These are phyloP conservation scores for Acomys russatus DNA, from an alignment of 2,797 vertebrate species.

Conservation along the genomic window DNA sequence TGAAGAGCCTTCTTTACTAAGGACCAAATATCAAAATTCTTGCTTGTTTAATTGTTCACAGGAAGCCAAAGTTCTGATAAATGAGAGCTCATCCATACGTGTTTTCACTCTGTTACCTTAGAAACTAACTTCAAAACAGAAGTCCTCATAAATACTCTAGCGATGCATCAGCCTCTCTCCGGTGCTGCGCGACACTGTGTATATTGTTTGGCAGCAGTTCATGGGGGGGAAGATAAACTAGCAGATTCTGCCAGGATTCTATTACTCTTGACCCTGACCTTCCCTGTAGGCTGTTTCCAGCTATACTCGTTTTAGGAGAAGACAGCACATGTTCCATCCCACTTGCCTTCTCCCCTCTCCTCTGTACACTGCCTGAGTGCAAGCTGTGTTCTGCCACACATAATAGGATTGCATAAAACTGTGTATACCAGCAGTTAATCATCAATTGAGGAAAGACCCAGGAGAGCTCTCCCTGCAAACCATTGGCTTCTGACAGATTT, in stretches of 20 bases:
- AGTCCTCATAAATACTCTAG: slow-evolving; percentile 93
- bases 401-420: not conserved
- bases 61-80: slow-evolving; percentile 86
- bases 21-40: slow-evolving; percentile 69
- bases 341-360: not conserved
- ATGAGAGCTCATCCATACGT: slow-evolving; percentile 89
- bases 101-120: slow-evolving; percentile 93
- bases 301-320: slow-evolving; percentile 89
- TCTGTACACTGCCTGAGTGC: not conserved
- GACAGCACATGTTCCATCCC: slow-evolving; percentile 80
- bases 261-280: slow-evolving; percentile 92
- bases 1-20: slow-evolving; percentile 8
- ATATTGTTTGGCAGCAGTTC: slow-evolving; percentile 91
- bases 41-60: slow-evolving; percentile 79
- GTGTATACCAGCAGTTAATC: not conserved
- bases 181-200: slow-evolving; percentile 87
- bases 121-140: slow-evolving; percentile 95
- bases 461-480: not conserved
- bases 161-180: slow-evolving; percentile 91
- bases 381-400: not conserved
- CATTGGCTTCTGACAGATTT: not conserved
- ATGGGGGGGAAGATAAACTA: slow-evolving; percentile 90
- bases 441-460: not conserved
- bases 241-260: slow-evolving; percentile 90
- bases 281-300: slow-evolving; percentile 90